Evolutionary conservation across 1,140 invertebrate genomes (phyloP), one percentile per base, ranked within the genome.

Genomic region (Pseudomyrmex flavicornis): DNA sequence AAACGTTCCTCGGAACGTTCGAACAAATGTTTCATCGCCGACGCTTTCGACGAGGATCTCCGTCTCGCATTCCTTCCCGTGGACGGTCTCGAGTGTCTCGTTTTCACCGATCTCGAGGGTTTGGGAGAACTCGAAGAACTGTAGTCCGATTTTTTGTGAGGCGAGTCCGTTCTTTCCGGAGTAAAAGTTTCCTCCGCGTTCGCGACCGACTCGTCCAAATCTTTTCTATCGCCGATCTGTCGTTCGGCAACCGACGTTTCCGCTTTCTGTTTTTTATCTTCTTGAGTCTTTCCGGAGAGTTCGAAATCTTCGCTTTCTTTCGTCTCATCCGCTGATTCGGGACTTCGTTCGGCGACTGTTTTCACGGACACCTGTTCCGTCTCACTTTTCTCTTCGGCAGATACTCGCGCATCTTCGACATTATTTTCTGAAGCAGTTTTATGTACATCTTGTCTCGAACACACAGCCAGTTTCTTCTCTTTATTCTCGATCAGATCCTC

Each of bases 1-100:
- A 92, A 93, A 35, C 85, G 89, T n/a, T 94, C 93, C n/a, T 92
- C 93, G 0, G 93, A 93, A 22, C 91, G 92, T 48, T 93, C 92
- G 20, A 92, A 91, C 5, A 92, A 22, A 52, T 85, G 88, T 56
- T 86, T 88, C 10, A 89, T 90, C 1, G 44, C 12, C 15, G 69
- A 58, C 3, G 72, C 46, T 22, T 73, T 80, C 1, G 69, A 73
- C 0, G 85, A 84, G 44, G 89, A 85, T 17, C 85, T 87, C 15
- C 66, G 75, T 7, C 50, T 86, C 65, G 76, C 87, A 9, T 68
- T 86, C 5, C 90, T 94, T 8, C 90, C 91, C 7, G 90, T 93
- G 1, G 92, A 91, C 0, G 92, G 91, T 61, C 91, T 90, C 3
- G 93, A 93, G 20, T 85, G 84, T 85, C 82, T 87, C 20, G 17